A percentile compares a stretch with the other conserved stretches of the same genome.
Conservation (phyloP, 2,113 vertebrate genomes). For the Ardeotis arabs region DNA sequence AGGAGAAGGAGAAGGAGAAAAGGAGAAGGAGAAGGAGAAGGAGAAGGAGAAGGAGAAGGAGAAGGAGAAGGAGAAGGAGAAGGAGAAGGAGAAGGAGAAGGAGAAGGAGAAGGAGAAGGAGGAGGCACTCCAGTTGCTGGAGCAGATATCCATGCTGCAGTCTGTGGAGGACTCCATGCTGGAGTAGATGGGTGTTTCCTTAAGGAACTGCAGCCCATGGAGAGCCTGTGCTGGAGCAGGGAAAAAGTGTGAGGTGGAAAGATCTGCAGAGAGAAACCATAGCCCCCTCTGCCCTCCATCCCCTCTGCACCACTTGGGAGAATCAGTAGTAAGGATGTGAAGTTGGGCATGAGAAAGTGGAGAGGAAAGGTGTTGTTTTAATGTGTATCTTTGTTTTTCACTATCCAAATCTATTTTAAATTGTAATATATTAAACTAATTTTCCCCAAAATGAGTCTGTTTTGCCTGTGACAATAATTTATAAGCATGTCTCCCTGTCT, state of each 20-base stretch:
- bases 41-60: not conserved
- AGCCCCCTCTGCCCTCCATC: not conserved
- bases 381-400: too few relatives aligned
- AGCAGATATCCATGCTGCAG: not conserved
- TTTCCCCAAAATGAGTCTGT: not conserved
- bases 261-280: not conserved
- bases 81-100: not conserved
- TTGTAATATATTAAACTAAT: not conserved
- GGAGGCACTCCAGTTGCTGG: rapidly evolving
- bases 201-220: not conserved
- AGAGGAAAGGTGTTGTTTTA: too few relatives aligned
- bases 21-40: not conserved
- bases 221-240: rapidly evolving
- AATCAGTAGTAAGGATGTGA: not conserved
- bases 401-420: not conserved
- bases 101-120: not conserved
- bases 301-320: not conserved
- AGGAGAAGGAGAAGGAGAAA: not conserved
- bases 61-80: too few relatives aligned
- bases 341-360: not conserved
- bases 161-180: not conserved
- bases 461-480: rapidly evolving
- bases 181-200: not conserved
- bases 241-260: not conserved
- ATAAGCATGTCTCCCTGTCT: not conserved